Conservation (phyloP, 2,888 invertebrate species). For the Machimus rusticus region DNA sequence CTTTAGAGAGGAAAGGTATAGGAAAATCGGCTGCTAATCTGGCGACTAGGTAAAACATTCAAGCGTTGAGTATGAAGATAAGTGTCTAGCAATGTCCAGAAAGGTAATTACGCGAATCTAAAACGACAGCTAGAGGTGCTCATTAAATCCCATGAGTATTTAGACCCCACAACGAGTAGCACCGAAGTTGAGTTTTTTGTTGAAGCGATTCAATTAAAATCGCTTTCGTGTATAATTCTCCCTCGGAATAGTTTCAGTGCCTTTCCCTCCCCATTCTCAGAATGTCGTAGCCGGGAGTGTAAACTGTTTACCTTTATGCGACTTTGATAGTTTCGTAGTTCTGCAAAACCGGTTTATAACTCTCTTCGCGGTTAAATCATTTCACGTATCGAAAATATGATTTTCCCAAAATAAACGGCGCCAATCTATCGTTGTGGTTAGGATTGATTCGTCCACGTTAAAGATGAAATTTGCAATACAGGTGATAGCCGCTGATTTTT, state of each 20-base stretch:
- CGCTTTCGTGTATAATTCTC: background rate
- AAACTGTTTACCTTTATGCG: background rate
- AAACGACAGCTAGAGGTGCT: background rate
- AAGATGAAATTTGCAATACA: constrained; percentile 5
- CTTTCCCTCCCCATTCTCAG: background rate
- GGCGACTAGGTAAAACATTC: background rate
- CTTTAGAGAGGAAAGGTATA: background rate
- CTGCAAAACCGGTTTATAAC: background rate
- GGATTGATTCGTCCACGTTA: background rate
- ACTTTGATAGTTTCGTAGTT: background rate
- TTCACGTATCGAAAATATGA: background rate
- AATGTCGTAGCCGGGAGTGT: background rate
- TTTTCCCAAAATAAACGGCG: background rate
- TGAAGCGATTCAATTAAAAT: background rate
- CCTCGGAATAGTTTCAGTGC: background rate
- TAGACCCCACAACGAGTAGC: background rate
- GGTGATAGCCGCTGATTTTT: background rate
- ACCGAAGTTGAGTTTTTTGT: background rate
- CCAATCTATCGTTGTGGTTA: background rate
- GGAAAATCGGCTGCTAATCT: background rate
- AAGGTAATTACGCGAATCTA: background rate
- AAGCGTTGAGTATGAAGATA: background rate
- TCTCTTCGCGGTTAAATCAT: background rate
- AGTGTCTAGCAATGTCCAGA: background rate
- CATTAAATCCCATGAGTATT: background rate